Evolutionary conservation across 2,888 invertebrate species (phyloP).

Genomic region (Cryptocephalus moraei): DNA sequence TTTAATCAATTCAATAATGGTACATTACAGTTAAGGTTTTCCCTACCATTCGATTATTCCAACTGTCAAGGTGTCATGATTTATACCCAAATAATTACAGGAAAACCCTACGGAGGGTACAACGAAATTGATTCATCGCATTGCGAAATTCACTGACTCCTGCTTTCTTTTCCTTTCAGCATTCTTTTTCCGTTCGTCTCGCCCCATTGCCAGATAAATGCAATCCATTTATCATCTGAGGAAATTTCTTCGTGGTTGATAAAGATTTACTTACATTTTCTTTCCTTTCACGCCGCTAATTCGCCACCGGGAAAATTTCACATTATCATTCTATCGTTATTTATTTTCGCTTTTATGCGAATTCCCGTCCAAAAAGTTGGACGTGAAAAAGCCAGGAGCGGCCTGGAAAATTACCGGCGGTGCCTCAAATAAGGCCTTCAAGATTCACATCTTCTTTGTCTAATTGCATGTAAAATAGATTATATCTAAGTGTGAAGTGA

Average conservation of each 20-base stretch:
- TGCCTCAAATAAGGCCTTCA: too few relatives aligned
- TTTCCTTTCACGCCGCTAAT: slow-evolving; percentile 32
- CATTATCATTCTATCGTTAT: slow-evolving; percentile 37
- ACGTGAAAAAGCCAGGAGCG: slow-evolving; percentile 7
- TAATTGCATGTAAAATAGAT: too few relatives aligned
- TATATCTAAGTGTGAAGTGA: too few relatives aligned
- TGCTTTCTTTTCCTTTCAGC: slow-evolving; percentile 25
- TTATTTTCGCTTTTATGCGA: slow-evolving; percentile 28
- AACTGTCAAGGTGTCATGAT: slow-evolving; percentile 26
- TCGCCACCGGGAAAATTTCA: slow-evolving; percentile 31
- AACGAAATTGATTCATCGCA: slow-evolving; percentile 21
- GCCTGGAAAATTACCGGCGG: too few relatives aligned
- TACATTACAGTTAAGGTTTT: too few relatives aligned
- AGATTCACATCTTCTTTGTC: too few relatives aligned
- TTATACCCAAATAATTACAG: slow-evolving; percentile 37
- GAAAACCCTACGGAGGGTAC: slow-evolving; percentile 23
- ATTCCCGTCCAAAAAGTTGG: slow-evolving; percentile 4
- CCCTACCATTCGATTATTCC: too few relatives aligned
- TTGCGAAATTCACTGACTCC: slow-evolving; percentile 30
- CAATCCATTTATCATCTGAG: slow-evolving; percentile 35
- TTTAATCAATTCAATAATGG: too few relatives aligned
- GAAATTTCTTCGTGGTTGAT: slow-evolving; percentile 35
- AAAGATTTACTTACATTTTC: slow-evolving; percentile 38
- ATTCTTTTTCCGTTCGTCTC: slow-evolving; percentile 3
- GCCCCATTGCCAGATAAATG: slow-evolving; percentile 25